Percentiles rank a stretch among this genome's conserved stretches.
These are phyloP conservation scores for Neomonachus schauinslandi DNA, from an alignment of 2,113 vertebrate species.

Conservation along the genomic window DNA sequence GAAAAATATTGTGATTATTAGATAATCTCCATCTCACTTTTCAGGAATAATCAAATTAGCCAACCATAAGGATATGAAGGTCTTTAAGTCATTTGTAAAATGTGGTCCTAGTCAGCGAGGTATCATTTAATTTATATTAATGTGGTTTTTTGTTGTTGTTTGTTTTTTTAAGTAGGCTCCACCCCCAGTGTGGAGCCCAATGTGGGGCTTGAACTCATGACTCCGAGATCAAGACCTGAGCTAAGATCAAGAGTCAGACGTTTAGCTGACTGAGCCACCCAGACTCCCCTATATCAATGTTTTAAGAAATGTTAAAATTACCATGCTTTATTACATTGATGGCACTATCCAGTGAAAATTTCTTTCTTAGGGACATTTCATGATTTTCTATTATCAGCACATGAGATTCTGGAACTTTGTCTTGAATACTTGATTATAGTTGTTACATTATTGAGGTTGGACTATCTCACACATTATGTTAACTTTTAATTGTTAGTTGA, in stretches of 20 bases:
- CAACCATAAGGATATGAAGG: neutral
- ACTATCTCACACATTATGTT: neutral
- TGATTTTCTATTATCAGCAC: neutral
- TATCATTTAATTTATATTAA: neutral
- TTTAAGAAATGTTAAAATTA: conserved; percentile 9
- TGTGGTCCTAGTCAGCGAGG: neutral
- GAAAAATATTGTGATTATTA: neutral
- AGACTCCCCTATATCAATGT: neutral
- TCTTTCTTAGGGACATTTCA: neutral
- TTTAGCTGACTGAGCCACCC: neutral
- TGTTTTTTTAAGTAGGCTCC: neutral
- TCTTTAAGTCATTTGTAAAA: conserved; percentile 30
- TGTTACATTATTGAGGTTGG: conserved; percentile 19
- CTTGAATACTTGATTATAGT: conserved; percentile 22
- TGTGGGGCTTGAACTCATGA: neutral
- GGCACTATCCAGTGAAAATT: neutral
- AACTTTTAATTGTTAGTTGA: conserved; percentile 31
- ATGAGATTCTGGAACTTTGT: neutral
- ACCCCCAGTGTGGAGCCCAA: neutral
- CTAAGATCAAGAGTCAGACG: neutral
- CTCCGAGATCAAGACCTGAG: neutral
- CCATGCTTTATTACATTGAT: neutral
- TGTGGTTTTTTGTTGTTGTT: neutral
- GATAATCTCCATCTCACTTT: neutral
- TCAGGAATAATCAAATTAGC: neutral